Evolutionary conservation across 2,888 invertebrate genomes (phyloP), one percentile per base, ranked within the genome.

Genomic region (Pollenia labialis): DNA sequence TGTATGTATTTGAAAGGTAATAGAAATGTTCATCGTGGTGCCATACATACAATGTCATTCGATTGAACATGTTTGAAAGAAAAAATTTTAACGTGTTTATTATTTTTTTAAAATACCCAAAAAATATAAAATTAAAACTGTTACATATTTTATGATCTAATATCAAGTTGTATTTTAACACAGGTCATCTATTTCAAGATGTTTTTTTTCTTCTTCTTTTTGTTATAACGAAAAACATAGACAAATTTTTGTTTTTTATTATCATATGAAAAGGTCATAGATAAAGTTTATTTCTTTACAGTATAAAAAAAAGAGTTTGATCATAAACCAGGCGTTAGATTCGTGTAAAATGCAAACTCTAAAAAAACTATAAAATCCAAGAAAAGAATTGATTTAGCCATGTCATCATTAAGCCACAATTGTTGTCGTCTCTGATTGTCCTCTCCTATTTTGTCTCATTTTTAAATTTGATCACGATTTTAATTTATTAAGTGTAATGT

Each of bases 351-450:
- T 56, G 14, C 44, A 62, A 40, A 44, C 16, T 54, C 62, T 10
- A 52, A 10, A 68, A 44, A 52, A 68, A 7, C 16, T 0, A 18
- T 50, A 71, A 52, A 79, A 48, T 32, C 32, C 6, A 32, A 6
- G 6, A 66, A 72, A 46, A 72, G 60, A 87, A 72, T 81, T 81
- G 81, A 84, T 87, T 84, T 84, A 74, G 74, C 68, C 77, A 81
- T 80, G 77, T 87, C 84, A 87, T 84, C 87, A 84, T 87, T 81
- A 83, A 56, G 75, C 50, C 58, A 40, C 60, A 76, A 76, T 87
- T 81, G 81, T 84, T 76, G 16, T 16, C 16, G 52, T 52, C n/a
- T 69, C 62, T 10, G 40, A 42, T 11, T 56, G 14, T 10, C 16
- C 44, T 46, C 50, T 46, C 1, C 62, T 14, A 14, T 62, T 54